These are phyloP conservation scores for Bactericera cockerelli DNA, from an alignment of 1,140 invertebrate genomes.

Conservation along the genomic window DNA sequence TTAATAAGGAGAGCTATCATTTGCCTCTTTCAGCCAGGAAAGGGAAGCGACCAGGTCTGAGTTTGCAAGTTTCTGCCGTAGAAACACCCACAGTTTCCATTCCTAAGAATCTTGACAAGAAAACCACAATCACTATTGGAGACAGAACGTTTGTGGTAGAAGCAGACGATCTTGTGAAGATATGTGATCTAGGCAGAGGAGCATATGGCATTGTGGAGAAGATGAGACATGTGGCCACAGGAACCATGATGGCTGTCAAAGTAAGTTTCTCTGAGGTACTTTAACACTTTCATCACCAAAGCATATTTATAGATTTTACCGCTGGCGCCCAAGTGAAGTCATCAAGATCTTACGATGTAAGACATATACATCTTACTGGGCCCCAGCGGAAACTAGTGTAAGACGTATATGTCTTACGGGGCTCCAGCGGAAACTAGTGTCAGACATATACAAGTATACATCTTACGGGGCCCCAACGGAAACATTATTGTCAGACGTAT, in stretches of 20 bases:
- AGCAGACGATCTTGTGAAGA: constrained; percentile 74
- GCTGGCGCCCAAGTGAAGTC: too few relatives aligned
- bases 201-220: constrained; percentile 94
- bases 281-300: background rate
- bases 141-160: constrained; percentile 77
- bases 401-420: too few relatives aligned
- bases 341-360: too few relatives aligned
- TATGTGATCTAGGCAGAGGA: constrained; percentile 80
- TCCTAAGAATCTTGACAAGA: constrained; percentile 67
- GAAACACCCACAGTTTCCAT: constrained; percentile 30
- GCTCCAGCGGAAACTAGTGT: too few relatives aligned
- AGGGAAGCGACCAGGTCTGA: background rate
- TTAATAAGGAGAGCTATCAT: too few relatives aligned
- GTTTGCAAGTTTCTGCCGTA: background rate
- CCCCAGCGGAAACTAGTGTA: too few relatives aligned
- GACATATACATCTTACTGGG: too few relatives aligned
- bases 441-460: background rate
- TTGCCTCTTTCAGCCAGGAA: background rate
- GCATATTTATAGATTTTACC: too few relatives aligned
- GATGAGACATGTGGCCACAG: constrained; percentile 78
- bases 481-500: too few relatives aligned
- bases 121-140: constrained; percentile 70
- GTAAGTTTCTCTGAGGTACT: constrained; percentile 37
- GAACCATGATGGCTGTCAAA: constrained; percentile 90
- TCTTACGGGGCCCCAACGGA: too few relatives aligned